Percentiles rank a stretch among this genome's conserved stretches.
Evolutionary conservation across 1,140 invertebrate species (phyloP).

Genomic region (Diabrotica virgifera): DNA sequence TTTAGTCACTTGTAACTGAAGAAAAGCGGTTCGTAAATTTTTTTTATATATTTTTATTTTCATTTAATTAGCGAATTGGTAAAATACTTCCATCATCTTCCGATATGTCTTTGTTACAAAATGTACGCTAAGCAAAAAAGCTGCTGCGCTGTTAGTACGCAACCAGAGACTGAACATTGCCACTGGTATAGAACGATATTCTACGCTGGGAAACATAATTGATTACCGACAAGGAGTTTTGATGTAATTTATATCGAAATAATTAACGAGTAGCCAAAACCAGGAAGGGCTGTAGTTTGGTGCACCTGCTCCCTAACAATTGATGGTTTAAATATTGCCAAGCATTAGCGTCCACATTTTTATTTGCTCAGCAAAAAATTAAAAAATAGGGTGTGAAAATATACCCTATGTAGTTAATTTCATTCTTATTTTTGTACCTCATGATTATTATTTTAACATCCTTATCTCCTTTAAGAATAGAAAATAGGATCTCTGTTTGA

Average conservation of each 20-base stretch:
- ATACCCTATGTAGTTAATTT: no score
- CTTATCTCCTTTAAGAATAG: no score
- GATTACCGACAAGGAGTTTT: background rate
- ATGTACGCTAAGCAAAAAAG: background rate
- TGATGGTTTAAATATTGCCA: background rate
- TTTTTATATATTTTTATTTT: no score
- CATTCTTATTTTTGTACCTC: no score
- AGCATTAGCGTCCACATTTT: background rate
- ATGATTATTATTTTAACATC: no score
- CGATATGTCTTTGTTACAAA: background rate
- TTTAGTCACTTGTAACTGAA: no score
- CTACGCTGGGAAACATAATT: background rate
- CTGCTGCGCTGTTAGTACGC: background rate
- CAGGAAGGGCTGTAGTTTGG: background rate
- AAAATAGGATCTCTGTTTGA: no score
- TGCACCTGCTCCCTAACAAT: background rate
- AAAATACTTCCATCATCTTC: no score
- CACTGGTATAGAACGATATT: background rate
- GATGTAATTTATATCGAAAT: conserved; percentile 3
- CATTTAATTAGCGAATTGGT: no score
- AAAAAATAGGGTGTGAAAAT: no score
- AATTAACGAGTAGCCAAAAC: background rate
- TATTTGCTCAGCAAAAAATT: no score
- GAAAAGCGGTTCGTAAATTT: no score
- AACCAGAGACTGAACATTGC: background rate